Evolutionary conservation across 1,140 invertebrate genomes (phyloP).

Genomic region (Pseudomyrmex gracilis): DNA sequence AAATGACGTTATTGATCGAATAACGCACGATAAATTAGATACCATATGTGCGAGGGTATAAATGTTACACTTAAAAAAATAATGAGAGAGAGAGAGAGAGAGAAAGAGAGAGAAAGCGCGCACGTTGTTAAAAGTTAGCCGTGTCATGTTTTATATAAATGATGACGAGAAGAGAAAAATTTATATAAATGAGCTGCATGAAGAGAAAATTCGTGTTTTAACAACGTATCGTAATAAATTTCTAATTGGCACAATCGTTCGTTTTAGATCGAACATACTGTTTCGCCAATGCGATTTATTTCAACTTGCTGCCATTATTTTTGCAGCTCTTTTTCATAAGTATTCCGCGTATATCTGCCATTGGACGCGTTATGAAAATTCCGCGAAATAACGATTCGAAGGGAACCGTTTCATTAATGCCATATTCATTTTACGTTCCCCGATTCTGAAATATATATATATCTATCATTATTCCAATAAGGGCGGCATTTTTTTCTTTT

Average conservation of each 20-base stretch:
- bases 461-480: constrained; percentile 14
- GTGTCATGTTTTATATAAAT: too few species aligned
- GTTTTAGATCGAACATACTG: constrained; percentile 18
- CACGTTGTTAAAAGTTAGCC: too few species aligned
- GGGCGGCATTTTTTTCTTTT: background rate
- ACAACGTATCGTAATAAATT: background rate
- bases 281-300: constrained; percentile 9
- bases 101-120: background rate
- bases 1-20: constrained; percentile 1
- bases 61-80: background rate
- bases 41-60: background rate
- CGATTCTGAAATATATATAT: constrained; percentile 46
- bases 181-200: background rate
- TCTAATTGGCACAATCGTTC: constrained; percentile 27
- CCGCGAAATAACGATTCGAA: constrained; percentile 42
- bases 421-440: constrained; percentile 29
- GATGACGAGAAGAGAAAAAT: background rate
- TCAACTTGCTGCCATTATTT: constrained; percentile 9
- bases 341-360: constrained; percentile 6
- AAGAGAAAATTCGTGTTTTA: background rate
- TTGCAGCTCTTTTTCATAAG: constrained; percentile 23
- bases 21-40: background rate
- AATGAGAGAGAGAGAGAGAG: background rate
- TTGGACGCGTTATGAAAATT: constrained; percentile 44
- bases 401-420: constrained; percentile 36